Evolutionary conservation across 2,888 invertebrate genomes (phyloP).

Genomic region (Drosophila multiciliata): DNA sequence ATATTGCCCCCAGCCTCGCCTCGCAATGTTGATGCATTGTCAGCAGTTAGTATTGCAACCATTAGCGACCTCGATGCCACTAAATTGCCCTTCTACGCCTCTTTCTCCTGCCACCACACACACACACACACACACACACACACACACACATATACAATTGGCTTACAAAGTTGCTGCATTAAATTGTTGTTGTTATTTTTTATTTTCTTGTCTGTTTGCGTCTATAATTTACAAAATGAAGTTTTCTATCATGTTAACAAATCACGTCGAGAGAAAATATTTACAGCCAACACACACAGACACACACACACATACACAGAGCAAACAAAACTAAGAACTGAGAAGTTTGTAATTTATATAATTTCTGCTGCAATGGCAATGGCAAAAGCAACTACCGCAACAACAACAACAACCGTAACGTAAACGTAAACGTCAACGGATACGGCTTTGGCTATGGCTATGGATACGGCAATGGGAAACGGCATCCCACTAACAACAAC

Average conservation of each 20-base stretch:
- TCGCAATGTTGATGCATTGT: slow-evolving; percentile 24
- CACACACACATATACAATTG: too few species aligned
- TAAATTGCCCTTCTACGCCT: slow-evolving; percentile 29
- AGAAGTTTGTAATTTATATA: slow-evolving; percentile 80
- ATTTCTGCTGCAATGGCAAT: slow-evolving; percentile 64
- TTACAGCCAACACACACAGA: slow-evolving; percentile 24
- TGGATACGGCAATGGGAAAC: slow-evolving; percentile 3
- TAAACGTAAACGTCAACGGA: not conserved
- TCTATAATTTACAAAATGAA: slow-evolving; percentile 68
- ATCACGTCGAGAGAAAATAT: slow-evolving; percentile 71
- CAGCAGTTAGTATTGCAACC: slow-evolving; percentile 13
- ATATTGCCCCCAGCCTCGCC: slow-evolving; percentile 22
- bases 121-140: not conserved
- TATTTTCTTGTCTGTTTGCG: slow-evolving; percentile 42
- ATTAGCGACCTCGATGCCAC: slow-evolving; percentile 39
- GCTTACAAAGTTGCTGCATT: slow-evolving; percentile 46
- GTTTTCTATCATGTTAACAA: slow-evolving; percentile 82
- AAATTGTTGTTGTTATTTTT: slow-evolving; percentile 37
- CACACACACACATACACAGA: slow-evolving; percentile 19
- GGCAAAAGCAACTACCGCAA: slow-evolving; percentile 15
- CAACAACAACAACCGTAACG: not conserved
- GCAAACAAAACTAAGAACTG: slow-evolving; percentile 50
- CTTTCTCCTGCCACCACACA: not conserved
- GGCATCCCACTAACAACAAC: slow-evolving; percentile 27
- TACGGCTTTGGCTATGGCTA: not conserved